Evolutionary conservation across 2,797 vertebrate species (phyloP).

Genomic region (Holocentrus rufus): DNA sequence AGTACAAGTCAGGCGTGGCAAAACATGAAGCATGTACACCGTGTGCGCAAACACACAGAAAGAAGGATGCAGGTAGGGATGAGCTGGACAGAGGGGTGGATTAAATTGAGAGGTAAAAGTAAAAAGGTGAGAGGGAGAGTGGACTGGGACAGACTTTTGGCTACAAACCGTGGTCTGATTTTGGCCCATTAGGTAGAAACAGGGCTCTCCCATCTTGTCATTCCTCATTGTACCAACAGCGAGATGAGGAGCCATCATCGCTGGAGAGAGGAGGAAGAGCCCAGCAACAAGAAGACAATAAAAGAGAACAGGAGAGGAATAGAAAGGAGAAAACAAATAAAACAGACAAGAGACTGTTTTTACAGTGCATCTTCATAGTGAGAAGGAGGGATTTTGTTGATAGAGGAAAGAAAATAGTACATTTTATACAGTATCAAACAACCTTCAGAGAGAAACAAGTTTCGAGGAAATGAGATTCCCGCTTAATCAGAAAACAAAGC

Average conservation of each 20-base stretch:
- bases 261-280: conserved; percentile 94
- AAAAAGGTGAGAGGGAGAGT: conserved; percentile 50
- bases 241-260: conserved; percentile 99
- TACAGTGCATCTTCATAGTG: conserved; percentile 60
- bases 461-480: conserved; percentile 31
- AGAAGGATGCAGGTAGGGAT: conserved; percentile 66
- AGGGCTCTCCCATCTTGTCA: conserved; percentile 99
- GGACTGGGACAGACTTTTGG: conserved; percentile 84
- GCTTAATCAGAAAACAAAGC: conserved; percentile 23
- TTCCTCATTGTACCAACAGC: conserved; percentile 99
- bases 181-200: conserved; percentile 99
- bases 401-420: conserved; percentile 41
- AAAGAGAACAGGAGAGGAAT: conserved; percentile 68
- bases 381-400: conserved; percentile 50
- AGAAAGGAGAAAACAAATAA: conserved; percentile 78
- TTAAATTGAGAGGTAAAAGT: conserved; percentile 31
- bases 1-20: conserved; percentile 84
- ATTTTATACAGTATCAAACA: conserved; percentile 34
- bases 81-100: conserved; percentile 56
- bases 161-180: conserved; percentile 99
- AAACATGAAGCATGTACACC: conserved; percentile 88
- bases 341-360: conserved; percentile 82
- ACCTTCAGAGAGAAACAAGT: conserved; percentile 12
- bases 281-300: conserved; percentile 88
- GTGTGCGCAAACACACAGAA: conserved; percentile 62